These are phyloP conservation scores for Chrysotoxum bicinctum DNA, from an alignment of 2,888 invertebrate genomes.

Conservation along the genomic window DNA sequence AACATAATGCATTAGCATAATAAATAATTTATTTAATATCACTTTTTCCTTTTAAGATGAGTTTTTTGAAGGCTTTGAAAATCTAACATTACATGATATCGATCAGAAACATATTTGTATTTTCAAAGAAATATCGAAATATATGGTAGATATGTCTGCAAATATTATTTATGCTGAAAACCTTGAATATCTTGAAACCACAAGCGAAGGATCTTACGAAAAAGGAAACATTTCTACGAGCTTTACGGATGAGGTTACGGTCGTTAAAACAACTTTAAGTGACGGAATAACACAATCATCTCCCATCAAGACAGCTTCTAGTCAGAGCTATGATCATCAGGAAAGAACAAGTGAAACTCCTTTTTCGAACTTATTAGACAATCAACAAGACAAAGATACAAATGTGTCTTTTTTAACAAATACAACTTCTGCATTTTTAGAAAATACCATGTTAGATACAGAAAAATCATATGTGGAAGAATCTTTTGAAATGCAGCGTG, in stretches of 20 bases:
- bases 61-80: conserved; percentile 15
- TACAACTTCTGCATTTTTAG: not conserved
- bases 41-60: not conserved
- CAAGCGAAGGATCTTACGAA: not conserved
- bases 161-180: not conserved
- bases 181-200: not conserved
- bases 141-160: not conserved
- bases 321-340: not conserved
- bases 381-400: not conserved
- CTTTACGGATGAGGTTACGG: not conserved
- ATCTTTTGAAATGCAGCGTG: not conserved
- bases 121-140: not conserved
- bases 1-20: too few relatives aligned
- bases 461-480: not conserved
- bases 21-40: too few relatives aligned
- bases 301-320: not conserved
- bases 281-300: not conserved
- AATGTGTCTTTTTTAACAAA: not conserved
- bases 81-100: conserved; percentile 5
- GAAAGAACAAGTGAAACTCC: not conserved
- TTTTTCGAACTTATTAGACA: not conserved
- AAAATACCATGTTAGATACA: not conserved
- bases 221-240: not conserved
- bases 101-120: conserved; percentile 22
- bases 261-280: not conserved